A percentile compares a stretch with the other conserved stretches of the same genome.
phyloP scores from a whole-genome alignment of 2,113 vertebrate species.

The Verasper variegatus region DNA sequence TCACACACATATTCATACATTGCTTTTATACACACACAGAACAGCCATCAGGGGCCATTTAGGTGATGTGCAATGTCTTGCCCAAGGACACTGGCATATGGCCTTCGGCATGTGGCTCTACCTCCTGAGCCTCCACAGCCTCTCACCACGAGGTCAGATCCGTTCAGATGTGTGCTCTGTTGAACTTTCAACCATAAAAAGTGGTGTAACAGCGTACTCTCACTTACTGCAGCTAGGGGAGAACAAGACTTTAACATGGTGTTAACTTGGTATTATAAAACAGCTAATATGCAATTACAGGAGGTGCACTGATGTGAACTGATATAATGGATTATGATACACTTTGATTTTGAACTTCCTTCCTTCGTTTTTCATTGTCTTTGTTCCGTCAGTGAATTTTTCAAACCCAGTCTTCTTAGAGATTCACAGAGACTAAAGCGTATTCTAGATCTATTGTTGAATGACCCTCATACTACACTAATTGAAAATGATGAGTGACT shows the following conservation, averaged over 20 bases:
- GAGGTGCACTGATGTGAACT: background rate
- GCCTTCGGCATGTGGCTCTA: background rate
- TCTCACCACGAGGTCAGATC: background rate
- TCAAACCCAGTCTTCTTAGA: background rate
- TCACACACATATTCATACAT: too few relatives aligned
- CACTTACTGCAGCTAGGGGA: background rate
- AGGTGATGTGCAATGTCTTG: background rate
- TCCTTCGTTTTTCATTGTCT: background rate
- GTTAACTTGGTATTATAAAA: background rate
- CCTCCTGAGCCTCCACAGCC: background rate
- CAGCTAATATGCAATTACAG: background rate
- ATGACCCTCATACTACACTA: background rate
- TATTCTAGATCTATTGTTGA: conserved; percentile 18
- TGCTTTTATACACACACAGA: background rate
- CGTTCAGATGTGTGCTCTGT: background rate
- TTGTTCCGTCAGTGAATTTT: background rate
- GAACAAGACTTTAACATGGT: background rate
- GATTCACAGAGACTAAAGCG: conserved; percentile 42
- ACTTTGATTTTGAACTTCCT: background rate
- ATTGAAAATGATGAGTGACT: background rate
- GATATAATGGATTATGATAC: background rate
- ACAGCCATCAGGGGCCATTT: background rate
- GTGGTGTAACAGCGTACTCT: background rate
- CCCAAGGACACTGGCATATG: background rate
- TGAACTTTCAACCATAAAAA: background rate